These are phyloP conservation scores for Todus mexicanus DNA, from an alignment of 2,797 vertebrate species.

Conservation along the genomic window DNA sequence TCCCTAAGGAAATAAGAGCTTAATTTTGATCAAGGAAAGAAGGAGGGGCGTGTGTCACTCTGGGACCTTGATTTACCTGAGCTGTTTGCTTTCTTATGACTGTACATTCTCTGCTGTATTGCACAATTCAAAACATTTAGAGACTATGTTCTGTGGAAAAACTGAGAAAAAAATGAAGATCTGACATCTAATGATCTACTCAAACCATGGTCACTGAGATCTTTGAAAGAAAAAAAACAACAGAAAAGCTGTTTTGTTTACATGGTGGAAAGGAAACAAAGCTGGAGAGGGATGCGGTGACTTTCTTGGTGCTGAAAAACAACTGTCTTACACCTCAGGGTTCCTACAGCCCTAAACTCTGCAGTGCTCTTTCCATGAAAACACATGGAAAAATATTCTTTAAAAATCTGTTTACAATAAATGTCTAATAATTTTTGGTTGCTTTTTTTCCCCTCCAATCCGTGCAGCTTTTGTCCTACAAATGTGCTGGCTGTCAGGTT, in stretches of 20 bases:
- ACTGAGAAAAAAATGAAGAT: not conserved
- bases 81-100: not conserved
- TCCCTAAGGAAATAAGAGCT: slow-evolving; percentile 18
- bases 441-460: not conserved
- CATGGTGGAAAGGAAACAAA: not conserved
- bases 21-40: slow-evolving; percentile 7
- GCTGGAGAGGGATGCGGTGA: not conserved
- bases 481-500: not conserved
- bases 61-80: not conserved
- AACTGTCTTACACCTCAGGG: not conserved
- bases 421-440: not conserved
- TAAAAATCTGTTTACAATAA: not conserved
- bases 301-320: not conserved
- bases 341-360: not conserved
- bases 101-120: not conserved
- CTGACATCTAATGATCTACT: not conserved
- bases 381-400: not conserved
- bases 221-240: not conserved
- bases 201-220: not conserved
- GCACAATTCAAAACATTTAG: not conserved
- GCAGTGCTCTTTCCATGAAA: not conserved
- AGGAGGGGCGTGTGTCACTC: not conserved
- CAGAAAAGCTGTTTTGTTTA: not conserved
- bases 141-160: not conserved
- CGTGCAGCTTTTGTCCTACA: not conserved